phyloP scores from a whole-genome alignment of 2,888 invertebrate species.

The Ametastegia equiseti region DNA sequence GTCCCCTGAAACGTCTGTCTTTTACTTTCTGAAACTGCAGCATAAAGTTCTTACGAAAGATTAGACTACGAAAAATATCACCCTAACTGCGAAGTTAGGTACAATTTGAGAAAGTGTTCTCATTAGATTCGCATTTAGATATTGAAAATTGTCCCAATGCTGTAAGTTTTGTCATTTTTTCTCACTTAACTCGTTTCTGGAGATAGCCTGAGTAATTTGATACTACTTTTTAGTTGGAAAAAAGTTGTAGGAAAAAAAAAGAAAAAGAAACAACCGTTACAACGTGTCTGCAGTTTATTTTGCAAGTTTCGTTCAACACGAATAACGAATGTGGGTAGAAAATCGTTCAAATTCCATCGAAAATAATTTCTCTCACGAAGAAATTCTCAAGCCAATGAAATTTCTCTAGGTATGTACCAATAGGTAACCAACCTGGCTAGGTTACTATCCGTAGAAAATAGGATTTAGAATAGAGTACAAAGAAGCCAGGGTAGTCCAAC shows the following conservation, averaged over 20 bases:
- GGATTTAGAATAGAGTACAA: slow-evolving; percentile 14
- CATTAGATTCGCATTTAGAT: slow-evolving; percentile 72
- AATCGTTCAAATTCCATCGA: background rate
- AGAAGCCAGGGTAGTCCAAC: slow-evolving; percentile 22
- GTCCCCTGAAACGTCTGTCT: background rate
- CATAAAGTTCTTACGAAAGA: background rate
- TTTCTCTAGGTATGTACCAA: background rate
- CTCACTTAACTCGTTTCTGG: slow-evolving; percentile 29
- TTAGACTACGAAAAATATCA: background rate
- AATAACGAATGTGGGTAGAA: background rate
- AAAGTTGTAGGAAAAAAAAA: too few relatives aligned
- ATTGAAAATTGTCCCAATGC: slow-evolving; percentile 61
- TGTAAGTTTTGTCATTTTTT: slow-evolving; percentile 60
- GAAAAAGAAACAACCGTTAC: too few relatives aligned
- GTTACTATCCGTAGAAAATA: slow-evolving; percentile 18
- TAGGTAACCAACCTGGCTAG: background rate
- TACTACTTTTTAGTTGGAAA: background rate
- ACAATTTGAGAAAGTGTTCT: slow-evolving; percentile 58
- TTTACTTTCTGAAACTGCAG: background rate
- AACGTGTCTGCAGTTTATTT: background rate
- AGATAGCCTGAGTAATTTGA: background rate
- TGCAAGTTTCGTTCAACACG: background rate
- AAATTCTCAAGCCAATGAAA: slow-evolving; percentile 5
- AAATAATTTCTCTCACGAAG: slow-evolving; percentile 7
- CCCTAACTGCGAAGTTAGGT: background rate